Base-by-base conservation (phyloP, 1,140 invertebrate species). In the Danaus melanippus region DNA sequence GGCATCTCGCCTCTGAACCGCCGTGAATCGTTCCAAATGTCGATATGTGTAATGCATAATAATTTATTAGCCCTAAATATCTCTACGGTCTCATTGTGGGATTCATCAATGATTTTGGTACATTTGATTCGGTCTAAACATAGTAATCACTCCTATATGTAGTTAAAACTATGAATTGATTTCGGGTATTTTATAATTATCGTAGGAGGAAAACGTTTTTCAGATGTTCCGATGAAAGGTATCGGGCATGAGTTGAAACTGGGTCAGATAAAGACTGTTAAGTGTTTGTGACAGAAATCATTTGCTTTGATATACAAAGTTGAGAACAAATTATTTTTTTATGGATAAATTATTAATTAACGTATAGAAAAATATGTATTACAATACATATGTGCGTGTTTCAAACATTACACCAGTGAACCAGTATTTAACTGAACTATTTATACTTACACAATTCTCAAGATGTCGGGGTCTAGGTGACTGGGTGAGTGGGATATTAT, bases 41-140 rank as follows among this genome's bases (percentile, higher is more conserved):
- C 47, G 60, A 60, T 68, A 65, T 58, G 56, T 59, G 50, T 56
- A 61, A 68, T 61, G 58, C 63, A 58, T 32, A 56, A 59, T 69
- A 54, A 64, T 69, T 58, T 61, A 66, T 66, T 56, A 32, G 21
- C 21, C 21, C 21, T 32, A 32, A 32, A 32, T 32, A 32, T 32
- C 21, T 32, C 21, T 32, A 32, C 21, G 21, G 21, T 32, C 21
- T 32, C 21, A 8, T 32, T 32, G 21, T 32, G 32, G 39, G n/a
- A 44, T 32, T 8, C n/a, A 21, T 44, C 43, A 10, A 48, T 41
- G 48, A 50, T 41, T 50, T 40, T 40, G 32, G 12, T 11, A 12
- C 32, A 41, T 50, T 8, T 39, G 21, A 49, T 32, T 32, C 7
- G 6, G 21, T 32, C 21, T 32, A 7, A 32, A 32, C 6, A 32